Conservation (phyloP, 2,888 invertebrate species). For the Neoitamus cyanurus region DNA sequence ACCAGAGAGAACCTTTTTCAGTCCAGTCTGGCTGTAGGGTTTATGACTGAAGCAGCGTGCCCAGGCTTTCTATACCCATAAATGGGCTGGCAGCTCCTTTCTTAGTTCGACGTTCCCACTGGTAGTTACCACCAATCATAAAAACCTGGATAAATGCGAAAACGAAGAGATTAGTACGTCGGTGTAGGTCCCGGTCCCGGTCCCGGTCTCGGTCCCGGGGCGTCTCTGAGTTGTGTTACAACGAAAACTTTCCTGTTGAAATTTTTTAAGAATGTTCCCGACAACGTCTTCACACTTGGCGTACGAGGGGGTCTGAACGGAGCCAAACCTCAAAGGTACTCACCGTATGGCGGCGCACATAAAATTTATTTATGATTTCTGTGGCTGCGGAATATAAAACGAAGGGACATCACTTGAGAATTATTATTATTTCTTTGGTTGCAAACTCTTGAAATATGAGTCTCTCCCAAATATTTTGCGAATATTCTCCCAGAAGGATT, state of each 20-base stretch:
- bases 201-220: background rate
- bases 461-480: conserved; percentile 12
- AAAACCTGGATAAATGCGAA: conserved; percentile 37
- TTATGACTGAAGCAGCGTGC: conserved; percentile 3
- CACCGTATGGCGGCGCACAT: conserved; percentile 46
- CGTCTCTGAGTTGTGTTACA: background rate
- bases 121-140: conserved; percentile 33
- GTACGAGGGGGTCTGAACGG: background rate
- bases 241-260: conserved; percentile 14
- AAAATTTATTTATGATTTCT: conserved; percentile 54
- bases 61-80: background rate
- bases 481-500: conserved; percentile 11
- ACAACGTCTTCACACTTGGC: background rate
- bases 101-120: background rate
- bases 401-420: conserved; percentile 46
- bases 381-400: conserved; percentile 53
- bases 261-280: conserved; percentile 28
- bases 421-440: conserved; percentile 41
- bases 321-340: conserved; percentile 37
- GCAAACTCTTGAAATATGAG: conserved; percentile 35
- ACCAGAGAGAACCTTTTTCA: background rate
- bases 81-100: conserved; percentile 25
- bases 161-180: conserved; percentile 31
- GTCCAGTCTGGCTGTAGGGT: background rate
- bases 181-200: background rate